Base-by-base conservation (phyloP, 2,113 vertebrate genomes). In the Platichthys stellatus region DNA sequence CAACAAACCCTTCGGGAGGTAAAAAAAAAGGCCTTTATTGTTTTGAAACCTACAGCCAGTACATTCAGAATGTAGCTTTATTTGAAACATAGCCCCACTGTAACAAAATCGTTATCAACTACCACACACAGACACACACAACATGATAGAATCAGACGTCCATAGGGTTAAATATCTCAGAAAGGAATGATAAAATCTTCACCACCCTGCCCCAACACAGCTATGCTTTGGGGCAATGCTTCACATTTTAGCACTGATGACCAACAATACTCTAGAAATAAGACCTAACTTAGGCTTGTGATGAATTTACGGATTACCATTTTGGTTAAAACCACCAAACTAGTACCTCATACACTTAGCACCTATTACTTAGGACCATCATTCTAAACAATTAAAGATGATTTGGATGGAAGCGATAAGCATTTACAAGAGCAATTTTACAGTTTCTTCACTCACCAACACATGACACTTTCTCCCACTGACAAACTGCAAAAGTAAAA, bases 21-120 rank as follows among this genome's bases (percentile, higher is more conserved):
- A 76, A 63, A 72, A 66, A 76, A 71, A 66, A 84, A 84, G 21
- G 20, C 2, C 45, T 89, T 88, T 92, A 89, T 82, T 92, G 17
- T 62, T 76, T 51, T 45, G 45, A 73, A 69, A 28, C 6, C 17
- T 69, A 61, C 18, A 53, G 24, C 76, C 53, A 88, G 21, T 64
- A 81, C 71, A 83, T 75, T 89, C 24, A 76, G 17, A 74, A 6
- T 47, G 15, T 64, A 66, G 63, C 53, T 11, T 24, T 53, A 40
- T 69, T 79, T 66, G 1, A 75, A 75, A 69, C 17, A 23, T 3
- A 69, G 4, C 15, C 66, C 59, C 49, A 62, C 20, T 63, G 20
- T 35, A 57, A 68, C 2, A 54, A 70, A 66, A 61, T 45, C 18
- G 47, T 10, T 45, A 31, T 3, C 18, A 13, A 24, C 57, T 20